These are phyloP conservation scores for Limanda limanda DNA, from an alignment of 2,113 vertebrate genomes.

Conservation along the genomic window DNA sequence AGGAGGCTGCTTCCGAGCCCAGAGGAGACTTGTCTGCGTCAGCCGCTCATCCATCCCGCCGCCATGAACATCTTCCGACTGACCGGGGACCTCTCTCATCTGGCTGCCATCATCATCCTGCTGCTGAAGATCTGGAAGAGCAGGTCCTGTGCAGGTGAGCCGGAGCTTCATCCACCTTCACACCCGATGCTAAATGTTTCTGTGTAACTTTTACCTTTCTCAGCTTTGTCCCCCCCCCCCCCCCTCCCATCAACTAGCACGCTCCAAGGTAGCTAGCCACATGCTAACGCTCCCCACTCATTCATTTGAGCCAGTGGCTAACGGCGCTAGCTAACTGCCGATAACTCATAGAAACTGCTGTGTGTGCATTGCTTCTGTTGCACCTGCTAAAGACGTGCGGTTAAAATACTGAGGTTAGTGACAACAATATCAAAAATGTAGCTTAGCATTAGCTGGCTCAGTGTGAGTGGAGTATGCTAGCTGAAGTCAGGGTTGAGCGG, in stretches of 20 bases:
- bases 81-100: conserved; percentile 93
- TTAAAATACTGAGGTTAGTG: background rate
- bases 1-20: background rate
- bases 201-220: background rate
- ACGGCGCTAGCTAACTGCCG: background rate
- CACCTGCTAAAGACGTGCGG: background rate
- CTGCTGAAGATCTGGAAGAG: conserved; percentile 98
- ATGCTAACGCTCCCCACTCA: conserved; percentile 55
- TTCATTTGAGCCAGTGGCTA: conserved; percentile 57
- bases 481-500: background rate
- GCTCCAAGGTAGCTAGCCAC: conserved; percentile 15
- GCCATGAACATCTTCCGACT: conserved; percentile 95
- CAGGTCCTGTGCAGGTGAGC: conserved; percentile 95
- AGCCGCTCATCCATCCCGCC: conserved; percentile 3
- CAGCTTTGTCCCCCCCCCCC: background rate
- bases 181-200: background rate
- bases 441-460: background rate
- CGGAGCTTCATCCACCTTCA: background rate
- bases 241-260: background rate
- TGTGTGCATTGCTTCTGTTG: background rate
- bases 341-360: background rate
- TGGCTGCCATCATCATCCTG: conserved; percentile 97
- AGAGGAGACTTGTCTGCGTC: background rate
- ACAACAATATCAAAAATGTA: background rate
- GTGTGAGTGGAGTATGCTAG: background rate